These are phyloP conservation scores for Drosophila truncata DNA, from an alignment of 1,140 invertebrate species.

Conservation along the genomic window DNA sequence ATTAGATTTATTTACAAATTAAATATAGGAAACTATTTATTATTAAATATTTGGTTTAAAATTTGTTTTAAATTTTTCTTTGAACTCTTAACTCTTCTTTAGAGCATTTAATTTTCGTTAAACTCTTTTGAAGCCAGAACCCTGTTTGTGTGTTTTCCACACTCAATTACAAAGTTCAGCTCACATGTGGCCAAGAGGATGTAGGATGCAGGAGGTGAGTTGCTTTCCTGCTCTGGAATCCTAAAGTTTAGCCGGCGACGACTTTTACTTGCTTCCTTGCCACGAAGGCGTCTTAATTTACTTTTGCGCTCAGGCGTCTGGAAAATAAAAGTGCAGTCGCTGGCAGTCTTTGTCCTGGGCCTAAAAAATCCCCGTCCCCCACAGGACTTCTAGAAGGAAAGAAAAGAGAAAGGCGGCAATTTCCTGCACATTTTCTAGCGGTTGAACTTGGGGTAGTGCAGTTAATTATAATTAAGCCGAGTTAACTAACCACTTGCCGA, in stretches of 20 bases:
- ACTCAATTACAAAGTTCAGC: slow-evolving; percentile 70
- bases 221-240: slow-evolving; percentile 29
- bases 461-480: slow-evolving; percentile 85
- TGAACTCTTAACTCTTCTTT: too few relatives aligned
- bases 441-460: slow-evolving; percentile 76
- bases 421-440: slow-evolving; percentile 74
- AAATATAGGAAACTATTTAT: too few relatives aligned
- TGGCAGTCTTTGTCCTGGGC: slow-evolving; percentile 49
- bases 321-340: slow-evolving; percentile 67
- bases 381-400: neutral
- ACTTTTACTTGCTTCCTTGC: slow-evolving; percentile 68
- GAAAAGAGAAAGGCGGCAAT: slow-evolving; percentile 45
- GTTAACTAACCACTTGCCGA: slow-evolving; percentile 81
- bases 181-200: slow-evolving; percentile 30
- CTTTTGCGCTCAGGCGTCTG: slow-evolving; percentile 75
- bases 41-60: accelerated
- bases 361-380: slow-evolving; percentile 57
- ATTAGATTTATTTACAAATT: neutral
- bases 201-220: slow-evolving; percentile 24
- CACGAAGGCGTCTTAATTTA: slow-evolving; percentile 73
- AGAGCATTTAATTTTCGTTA: slow-evolving; percentile 20
- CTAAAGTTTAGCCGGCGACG: slow-evolving; percentile 56
- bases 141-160: slow-evolving; percentile 22
- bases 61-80: too few relatives aligned
- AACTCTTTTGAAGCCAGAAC: neutral